A percentile compares a stretch with the other conserved stretches of the same genome.
phyloP scores from a whole-genome alignment of 1,140 invertebrate species.

The Drosophila guanche region DNA sequence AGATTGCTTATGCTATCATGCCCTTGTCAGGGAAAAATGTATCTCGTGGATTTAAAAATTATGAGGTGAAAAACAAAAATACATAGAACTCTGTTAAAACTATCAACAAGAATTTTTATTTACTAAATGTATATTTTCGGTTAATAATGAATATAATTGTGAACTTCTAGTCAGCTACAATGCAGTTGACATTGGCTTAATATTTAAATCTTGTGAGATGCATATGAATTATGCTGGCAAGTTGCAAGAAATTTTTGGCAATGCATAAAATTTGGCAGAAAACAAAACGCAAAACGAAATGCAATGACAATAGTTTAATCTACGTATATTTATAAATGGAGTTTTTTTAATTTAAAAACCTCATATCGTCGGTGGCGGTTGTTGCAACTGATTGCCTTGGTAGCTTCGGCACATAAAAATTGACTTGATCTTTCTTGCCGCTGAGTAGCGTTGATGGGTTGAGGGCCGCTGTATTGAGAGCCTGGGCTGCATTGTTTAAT shows the following conservation, averaged over 20 bases:
- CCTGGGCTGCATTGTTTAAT: constrained; percentile 79
- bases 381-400: constrained; percentile 59
- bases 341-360: constrained; percentile 71
- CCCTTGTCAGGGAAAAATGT: too few species aligned
- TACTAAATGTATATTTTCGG: background rate
- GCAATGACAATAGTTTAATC: constrained; percentile 43
- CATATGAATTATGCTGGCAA: constrained; percentile 34
- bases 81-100: constrained; percentile 1
- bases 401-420: constrained; percentile 79
- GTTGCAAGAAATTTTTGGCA: constrained; percentile 20
- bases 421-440: constrained; percentile 78
- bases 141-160: constrained; percentile 1
- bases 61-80: too few species aligned
- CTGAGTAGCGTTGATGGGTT: constrained; percentile 75
- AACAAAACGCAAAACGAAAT: constrained; percentile 60
- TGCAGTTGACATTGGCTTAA: constrained; percentile 20
- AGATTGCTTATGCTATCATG: too few species aligned
- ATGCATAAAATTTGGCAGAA: constrained; percentile 52
- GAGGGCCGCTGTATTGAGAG: constrained; percentile 76
- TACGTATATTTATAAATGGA: constrained; percentile 28
- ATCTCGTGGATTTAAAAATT: too few species aligned
- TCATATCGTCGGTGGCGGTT: constrained; percentile 64
- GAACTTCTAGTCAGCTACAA: constrained; percentile 9
- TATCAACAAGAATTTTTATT: background rate
- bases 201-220: constrained; percentile 37